Evolutionary conservation across 2,797 vertebrate genomes (phyloP), one percentile per base, ranked within the genome.

Genomic region (Macrochelys suwanniensis): DNA sequence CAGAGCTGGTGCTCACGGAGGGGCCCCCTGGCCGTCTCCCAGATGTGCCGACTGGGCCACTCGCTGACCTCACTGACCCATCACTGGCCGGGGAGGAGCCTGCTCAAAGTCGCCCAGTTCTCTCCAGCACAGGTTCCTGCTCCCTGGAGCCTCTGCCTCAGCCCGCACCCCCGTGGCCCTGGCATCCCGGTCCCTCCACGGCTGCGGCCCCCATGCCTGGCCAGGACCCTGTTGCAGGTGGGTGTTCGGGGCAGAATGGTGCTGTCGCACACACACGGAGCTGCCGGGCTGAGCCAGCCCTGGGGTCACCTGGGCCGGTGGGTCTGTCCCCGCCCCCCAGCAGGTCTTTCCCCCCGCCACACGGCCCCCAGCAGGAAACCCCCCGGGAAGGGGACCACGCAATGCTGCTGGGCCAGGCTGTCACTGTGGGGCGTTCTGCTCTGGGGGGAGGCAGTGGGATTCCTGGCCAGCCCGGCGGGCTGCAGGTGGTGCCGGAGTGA

Each of bases 91-190:
- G 17, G 9, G 17, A 4, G n/a, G 19, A 37, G n/a, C 65, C 65
- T 23, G 65, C 65, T 11, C n/a, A 21, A 21, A 37, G 17, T 9
- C 23, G 65, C 65, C 65, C n/a, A 21, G 65, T 23, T n/a, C 65
- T 37, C n/a, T 37, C 65, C 65, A 37, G 17, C 8, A 8, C 61
- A 37, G n/a, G 16, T 9, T 7, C 33, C 59, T 8, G 33, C 33
- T 33, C 31, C 33, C 16, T 33, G 61, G 76, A 25, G 5, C 56
- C 83, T 17, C 77, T 81, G 31, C 19, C 87, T 65, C 17, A 57
- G 2, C 0, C 4, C 2, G 76, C 28, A 19, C 37, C 61, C 31
- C 51, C 17, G 1, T 37, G 65, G n/a, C 17, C n/a, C n/a, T 68
- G 65, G n/a, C 65, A 37, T 5, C 7, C 65, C n/a, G 10, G 17